phyloP scores from a whole-genome alignment of 2,888 invertebrate species.

The Ctena decussata region DNA sequence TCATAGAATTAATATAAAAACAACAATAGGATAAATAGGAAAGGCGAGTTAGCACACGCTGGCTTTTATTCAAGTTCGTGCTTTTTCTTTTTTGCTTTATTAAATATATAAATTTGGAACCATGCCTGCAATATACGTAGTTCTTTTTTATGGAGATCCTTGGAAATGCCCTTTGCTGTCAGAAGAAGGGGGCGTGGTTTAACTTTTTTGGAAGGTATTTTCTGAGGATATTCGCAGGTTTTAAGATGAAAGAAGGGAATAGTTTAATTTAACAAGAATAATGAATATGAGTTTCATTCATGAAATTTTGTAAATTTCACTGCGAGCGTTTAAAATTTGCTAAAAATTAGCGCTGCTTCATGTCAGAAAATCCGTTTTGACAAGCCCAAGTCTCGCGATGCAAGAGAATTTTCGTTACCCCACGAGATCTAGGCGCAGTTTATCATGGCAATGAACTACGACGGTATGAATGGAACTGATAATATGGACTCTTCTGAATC shows the following conservation, averaged over 20 bases:
- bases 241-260: not conserved
- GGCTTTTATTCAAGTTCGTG: not conserved
- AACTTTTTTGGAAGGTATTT: not conserved
- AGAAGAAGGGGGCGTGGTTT: constrained; percentile 3
- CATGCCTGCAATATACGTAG: not conserved
- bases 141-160: too few species aligned
- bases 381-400: constrained; percentile 74
- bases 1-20: too few species aligned
- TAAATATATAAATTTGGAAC: not conserved
- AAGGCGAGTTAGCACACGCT: not conserved
- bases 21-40: not conserved
- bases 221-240: not conserved
- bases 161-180: not conserved
- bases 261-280: not conserved
- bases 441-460: constrained; percentile 84
- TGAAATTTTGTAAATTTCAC: not conserved
- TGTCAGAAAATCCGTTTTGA: constrained; percentile 25
- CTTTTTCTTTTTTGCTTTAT: not conserved
- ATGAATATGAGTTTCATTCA: constrained; percentile 7
- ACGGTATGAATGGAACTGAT: constrained; percentile 85
- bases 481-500: constrained; percentile 86
- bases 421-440: constrained; percentile 85
- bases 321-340: not conserved
- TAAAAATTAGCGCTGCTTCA: not conserved
- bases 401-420: constrained; percentile 77